Evolutionary conservation across 1,140 invertebrate genomes (phyloP).

Genomic region (Drosophila pseudoobscura): DNA sequence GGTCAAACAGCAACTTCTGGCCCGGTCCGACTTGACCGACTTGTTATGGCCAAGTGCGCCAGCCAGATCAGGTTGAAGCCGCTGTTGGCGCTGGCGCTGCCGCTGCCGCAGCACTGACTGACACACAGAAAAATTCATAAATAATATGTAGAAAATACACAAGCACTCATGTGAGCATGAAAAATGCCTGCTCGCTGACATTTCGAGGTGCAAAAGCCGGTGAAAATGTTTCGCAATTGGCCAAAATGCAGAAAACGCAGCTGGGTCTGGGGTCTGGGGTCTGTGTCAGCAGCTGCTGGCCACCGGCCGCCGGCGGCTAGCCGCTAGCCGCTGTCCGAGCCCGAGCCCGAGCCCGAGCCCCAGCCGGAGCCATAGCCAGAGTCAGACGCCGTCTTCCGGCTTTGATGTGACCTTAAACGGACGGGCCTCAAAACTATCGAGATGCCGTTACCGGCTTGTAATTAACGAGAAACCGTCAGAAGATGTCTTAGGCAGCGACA

Average conservation of each 20-base stretch:
- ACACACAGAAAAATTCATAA: slow-evolving; percentile 69
- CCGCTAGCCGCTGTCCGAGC: neutral
- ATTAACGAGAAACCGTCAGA: slow-evolving; percentile 62
- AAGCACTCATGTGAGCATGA: slow-evolving; percentile 43
- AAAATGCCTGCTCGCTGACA: slow-evolving; percentile 71
- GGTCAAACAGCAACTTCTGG: slow-evolving; percentile 76
- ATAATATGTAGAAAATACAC: slow-evolving; percentile 67
- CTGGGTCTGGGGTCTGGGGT: slow-evolving; percentile 24
- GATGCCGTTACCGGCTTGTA: slow-evolving; percentile 50
- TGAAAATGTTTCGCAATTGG: slow-evolving; percentile 66
- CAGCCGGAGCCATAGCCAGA: neutral
- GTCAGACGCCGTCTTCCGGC: slow-evolving; percentile 56
- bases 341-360: neutral
- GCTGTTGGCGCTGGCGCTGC: too few species aligned
- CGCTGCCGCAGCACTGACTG: slow-evolving; percentile 18
- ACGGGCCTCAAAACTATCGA: slow-evolving; percentile 48
- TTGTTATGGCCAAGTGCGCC: slow-evolving; percentile 79
- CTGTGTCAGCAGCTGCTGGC: too few species aligned
- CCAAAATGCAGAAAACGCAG: slow-evolving; percentile 17
- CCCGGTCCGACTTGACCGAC: slow-evolving; percentile 71
- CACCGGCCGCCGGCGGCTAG: neutral
- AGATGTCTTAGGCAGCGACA: slow-evolving; percentile 45
- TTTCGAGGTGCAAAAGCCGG: slow-evolving; percentile 70
- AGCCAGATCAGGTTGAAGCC: slow-evolving; percentile 16
- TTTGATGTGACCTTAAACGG: slow-evolving; percentile 72